A percentile compares a stretch with the other conserved stretches of the same genome.
phyloP scores from a whole-genome alignment of 2,888 invertebrate genomes.

The Phrixothrix hirtus region DNA sequence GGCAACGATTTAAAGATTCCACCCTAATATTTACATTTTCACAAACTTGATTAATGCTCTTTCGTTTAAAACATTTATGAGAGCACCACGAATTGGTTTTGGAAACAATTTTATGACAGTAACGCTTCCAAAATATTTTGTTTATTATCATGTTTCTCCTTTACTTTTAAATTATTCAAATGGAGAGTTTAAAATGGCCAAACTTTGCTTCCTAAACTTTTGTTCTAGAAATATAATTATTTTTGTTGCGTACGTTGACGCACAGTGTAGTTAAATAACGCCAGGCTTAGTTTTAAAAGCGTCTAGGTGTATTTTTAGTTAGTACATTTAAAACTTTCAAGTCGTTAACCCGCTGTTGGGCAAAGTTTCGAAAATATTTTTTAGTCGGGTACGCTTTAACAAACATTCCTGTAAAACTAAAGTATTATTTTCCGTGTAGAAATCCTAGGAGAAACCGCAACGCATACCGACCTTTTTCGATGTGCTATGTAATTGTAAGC shows the following conservation, averaged over 20 bases:
- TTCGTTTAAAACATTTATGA: too few species aligned
- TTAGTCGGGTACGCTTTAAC: constrained; percentile 3
- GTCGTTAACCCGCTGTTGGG: constrained; percentile 36
- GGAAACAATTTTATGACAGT: too few species aligned
- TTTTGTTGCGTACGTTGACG: constrained; percentile 12
- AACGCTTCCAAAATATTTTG: too few species aligned
- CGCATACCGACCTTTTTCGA: constrained; percentile 10
- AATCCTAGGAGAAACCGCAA: background rate
- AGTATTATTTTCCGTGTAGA: constrained; percentile 17
- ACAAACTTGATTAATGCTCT: too few species aligned
- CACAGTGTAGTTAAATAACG: constrained; percentile 3
- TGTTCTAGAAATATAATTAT: background rate
- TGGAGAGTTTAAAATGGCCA: too few species aligned
- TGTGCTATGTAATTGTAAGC: constrained; percentile 7
- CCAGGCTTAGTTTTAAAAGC: constrained; percentile 19
- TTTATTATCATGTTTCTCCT: too few species aligned
- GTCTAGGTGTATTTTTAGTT: constrained; percentile 35
- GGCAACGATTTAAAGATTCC: too few species aligned
- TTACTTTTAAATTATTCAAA: too few species aligned
- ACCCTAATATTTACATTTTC: too few species aligned
- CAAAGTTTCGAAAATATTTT: constrained; percentile 16
- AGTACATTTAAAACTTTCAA: constrained; percentile 37
- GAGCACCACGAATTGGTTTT: too few species aligned
- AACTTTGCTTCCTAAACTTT: too few species aligned
- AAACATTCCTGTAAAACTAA: constrained; percentile 14